These are phyloP conservation scores for Marmota monax DNA, from an alignment of 2,113 vertebrate species.

Conservation along the genomic window DNA sequence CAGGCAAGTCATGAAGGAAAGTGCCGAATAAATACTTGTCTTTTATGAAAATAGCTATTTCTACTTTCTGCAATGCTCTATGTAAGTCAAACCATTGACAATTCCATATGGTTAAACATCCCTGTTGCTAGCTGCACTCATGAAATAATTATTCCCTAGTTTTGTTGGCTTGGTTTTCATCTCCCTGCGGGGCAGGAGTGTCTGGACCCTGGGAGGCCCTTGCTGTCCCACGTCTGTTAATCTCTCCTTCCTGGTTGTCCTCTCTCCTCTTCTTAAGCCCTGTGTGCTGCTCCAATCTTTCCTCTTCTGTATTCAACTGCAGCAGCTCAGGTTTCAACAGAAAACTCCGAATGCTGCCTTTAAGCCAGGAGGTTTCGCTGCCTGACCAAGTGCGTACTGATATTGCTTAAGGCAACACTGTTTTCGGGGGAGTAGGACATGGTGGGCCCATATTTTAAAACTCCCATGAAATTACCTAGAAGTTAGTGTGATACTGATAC, in stretches of 20 bases:
- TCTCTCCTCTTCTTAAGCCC: not conserved
- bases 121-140: not conserved
- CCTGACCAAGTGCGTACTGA: not conserved
- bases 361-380: not conserved
- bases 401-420: not conserved
- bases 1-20: not conserved
- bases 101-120: not conserved
- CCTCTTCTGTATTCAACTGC: not conserved
- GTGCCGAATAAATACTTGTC: not conserved
- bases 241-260: not conserved
- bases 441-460: not conserved
- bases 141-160: not conserved
- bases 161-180: not conserved
- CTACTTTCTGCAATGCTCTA: not conserved
- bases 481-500: not conserved
- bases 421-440: not conserved
- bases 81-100: not conserved
- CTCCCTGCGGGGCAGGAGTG: not conserved
- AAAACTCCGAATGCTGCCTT: not conserved
- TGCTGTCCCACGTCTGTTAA: not conserved
- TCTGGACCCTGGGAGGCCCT: not conserved
- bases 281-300: not conserved
- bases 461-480: not conserved
- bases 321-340: not conserved
- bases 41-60: not conserved